phyloP scores from a whole-genome alignment of 2,797 vertebrate species.

The Pogoniulus pusillus region DNA sequence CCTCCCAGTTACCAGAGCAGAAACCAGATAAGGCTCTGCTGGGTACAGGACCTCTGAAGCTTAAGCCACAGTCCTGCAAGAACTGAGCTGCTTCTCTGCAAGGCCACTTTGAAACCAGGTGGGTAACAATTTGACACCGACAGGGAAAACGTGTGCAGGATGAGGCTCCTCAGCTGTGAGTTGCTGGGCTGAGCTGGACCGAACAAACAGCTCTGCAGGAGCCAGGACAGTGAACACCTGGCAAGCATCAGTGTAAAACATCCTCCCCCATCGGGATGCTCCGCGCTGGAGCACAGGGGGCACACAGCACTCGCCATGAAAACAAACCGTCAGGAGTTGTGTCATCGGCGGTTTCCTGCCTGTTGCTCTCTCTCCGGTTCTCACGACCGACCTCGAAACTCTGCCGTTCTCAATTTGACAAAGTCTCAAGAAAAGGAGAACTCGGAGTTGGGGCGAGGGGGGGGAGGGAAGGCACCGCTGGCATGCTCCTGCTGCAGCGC shows the following conservation, averaged over 20 bases:
- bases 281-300: neutral
- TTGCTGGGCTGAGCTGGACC: neutral
- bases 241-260: fast-evolving
- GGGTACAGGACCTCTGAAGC: fast-evolving
- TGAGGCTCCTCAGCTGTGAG: neutral
- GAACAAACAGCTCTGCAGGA: fast-evolving
- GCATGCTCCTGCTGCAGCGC: neutral
- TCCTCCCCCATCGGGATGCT: neutral
- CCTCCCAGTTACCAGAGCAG: neutral
- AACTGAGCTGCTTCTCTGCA: neutral
- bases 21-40: slow-evolving; percentile 25
- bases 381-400: neutral
- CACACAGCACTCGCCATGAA: neutral
- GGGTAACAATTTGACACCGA: fast-evolving
- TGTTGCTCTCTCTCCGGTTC: fast-evolving
- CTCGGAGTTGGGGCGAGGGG: too few species aligned
- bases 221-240: fast-evolving
- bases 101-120: neutral
- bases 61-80: neutral
- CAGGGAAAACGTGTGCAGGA: fast-evolving
- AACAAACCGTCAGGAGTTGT: neutral
- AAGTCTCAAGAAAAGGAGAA: neutral
- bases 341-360: neutral
- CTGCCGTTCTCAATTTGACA: neutral
- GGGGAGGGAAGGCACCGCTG: fast-evolving